Conservation (phyloP, 2,797 vertebrate genomes). For the Triplophysa bombifrons region DNA sequence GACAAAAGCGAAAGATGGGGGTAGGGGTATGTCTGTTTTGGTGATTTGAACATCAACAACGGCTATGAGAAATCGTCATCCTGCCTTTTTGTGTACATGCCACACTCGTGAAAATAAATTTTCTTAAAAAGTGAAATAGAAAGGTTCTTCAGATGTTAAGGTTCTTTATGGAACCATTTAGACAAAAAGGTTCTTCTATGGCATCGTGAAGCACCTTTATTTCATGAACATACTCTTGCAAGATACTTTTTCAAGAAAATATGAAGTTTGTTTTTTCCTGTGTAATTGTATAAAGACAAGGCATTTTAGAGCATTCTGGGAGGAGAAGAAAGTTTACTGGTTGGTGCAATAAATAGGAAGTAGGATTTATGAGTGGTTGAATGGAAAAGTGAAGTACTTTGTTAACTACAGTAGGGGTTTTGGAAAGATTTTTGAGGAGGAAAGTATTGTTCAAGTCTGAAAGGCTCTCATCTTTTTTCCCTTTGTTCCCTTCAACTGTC, state of each 20-base stretch:
- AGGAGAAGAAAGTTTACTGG: constrained; percentile 36
- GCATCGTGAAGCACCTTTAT: too few species aligned
- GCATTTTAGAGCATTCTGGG: not conserved
- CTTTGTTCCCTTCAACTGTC: constrained; percentile 57
- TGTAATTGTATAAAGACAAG: not conserved
- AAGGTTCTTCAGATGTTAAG: too few species aligned
- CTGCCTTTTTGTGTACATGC: not conserved
- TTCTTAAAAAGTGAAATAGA: too few species aligned
- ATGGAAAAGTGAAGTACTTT: not conserved
- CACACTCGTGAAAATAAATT: not conserved
- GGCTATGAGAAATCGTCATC: too few species aligned
- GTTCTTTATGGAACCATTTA: too few species aligned
- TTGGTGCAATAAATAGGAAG: not conserved
- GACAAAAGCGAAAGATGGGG: too few species aligned
- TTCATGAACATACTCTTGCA: not conserved
- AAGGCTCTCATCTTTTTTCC: constrained; percentile 57
- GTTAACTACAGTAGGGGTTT: not conserved
- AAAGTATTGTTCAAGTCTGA: constrained; percentile 34
- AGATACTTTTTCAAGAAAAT: not conserved
- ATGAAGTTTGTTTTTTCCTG: not conserved
- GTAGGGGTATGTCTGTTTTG: too few species aligned
- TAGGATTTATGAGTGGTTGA: constrained; percentile 33
- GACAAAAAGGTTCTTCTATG: too few species aligned
- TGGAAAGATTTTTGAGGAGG: constrained; percentile 54
- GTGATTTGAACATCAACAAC: too few species aligned